phyloP scores from a whole-genome alignment of 2,888 invertebrate species.

The Lithophane socia region DNA sequence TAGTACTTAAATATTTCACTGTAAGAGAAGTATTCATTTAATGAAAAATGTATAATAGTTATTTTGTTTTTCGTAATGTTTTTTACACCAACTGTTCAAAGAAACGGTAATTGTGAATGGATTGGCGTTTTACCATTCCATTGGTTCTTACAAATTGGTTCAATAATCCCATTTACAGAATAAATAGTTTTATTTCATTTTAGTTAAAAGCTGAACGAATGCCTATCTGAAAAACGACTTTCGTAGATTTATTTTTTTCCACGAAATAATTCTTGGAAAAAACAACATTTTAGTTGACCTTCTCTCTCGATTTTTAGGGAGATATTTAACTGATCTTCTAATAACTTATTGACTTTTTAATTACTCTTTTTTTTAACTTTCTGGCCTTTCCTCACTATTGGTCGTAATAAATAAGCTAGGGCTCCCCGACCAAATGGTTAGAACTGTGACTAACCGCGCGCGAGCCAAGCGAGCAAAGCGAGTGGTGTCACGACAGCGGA shows the following conservation, averaged over 20 bases:
- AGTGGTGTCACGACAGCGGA: no score
- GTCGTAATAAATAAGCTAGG: no score
- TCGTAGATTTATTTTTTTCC: not conserved
- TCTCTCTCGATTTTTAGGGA: not conserved
- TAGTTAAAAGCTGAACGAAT: not conserved
- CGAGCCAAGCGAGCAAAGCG: no score
- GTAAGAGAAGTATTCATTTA: no score
- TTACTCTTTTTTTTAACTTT: no score
- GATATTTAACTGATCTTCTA: no score
- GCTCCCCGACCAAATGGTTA: no score
- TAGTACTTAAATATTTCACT: no score
- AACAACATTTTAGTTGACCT: not conserved
- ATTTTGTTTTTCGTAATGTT: not conserved
- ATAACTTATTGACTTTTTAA: no score
- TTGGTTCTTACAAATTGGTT: not conserved
- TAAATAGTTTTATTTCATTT: constrained; percentile 32
- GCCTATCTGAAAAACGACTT: not conserved
- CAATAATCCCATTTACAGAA: constrained; percentile 1
- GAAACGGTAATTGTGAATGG: not conserved
- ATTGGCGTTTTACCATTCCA: not conserved
- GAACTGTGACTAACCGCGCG: no score
- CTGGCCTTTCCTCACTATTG: no score
- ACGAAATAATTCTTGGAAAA: not conserved
- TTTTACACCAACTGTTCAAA: not conserved
- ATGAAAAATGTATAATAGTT: no score